Conservation (phyloP, 2,113 vertebrate species). For the Nanger granti region DNA sequence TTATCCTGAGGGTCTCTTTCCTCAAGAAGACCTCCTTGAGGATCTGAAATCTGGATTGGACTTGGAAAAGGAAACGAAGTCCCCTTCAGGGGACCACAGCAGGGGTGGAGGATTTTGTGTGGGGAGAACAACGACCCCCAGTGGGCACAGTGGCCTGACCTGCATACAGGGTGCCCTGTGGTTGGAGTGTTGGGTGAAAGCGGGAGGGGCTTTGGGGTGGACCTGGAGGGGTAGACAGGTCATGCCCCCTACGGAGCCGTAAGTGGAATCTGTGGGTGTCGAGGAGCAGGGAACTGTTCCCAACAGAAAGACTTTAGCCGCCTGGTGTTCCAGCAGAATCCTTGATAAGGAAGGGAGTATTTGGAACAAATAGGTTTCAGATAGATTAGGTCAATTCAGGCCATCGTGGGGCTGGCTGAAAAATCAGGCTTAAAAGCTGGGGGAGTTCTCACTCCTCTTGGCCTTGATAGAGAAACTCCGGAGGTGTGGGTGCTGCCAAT, state of each 20-base stretch:
- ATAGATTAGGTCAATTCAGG: rapidly evolving
- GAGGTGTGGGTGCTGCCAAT: rapidly evolving
- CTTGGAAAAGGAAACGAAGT: neutral
- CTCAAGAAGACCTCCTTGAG: neutral
- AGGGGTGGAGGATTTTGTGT: neutral
- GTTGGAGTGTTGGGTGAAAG: neutral
- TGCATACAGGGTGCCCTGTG: rapidly evolving
- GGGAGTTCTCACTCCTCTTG: neutral
- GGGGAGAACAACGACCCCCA: neutral
- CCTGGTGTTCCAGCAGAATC: neutral
- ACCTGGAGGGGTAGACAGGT: neutral
- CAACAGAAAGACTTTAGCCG: neutral
- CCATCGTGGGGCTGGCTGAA: rapidly evolving
- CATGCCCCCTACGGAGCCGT: neutral
- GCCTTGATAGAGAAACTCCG: rapidly evolving
- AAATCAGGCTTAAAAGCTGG: rapidly evolving
- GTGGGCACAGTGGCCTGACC: neutral
- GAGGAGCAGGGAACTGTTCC: neutral
- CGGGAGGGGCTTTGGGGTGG: rapidly evolving
- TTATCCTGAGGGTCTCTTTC: neutral
- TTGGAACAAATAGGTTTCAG: neutral
- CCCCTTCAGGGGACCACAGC: neutral
- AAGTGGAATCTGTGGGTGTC: too few species aligned
- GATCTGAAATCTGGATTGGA: neutral
- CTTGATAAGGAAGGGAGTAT: neutral